A percentile compares a stretch with the other conserved stretches of the same genome.
These are phyloP conservation scores for Pollenia amentaria DNA, from an alignment of 2,888 invertebrate genomes.

Conservation along the genomic window DNA sequence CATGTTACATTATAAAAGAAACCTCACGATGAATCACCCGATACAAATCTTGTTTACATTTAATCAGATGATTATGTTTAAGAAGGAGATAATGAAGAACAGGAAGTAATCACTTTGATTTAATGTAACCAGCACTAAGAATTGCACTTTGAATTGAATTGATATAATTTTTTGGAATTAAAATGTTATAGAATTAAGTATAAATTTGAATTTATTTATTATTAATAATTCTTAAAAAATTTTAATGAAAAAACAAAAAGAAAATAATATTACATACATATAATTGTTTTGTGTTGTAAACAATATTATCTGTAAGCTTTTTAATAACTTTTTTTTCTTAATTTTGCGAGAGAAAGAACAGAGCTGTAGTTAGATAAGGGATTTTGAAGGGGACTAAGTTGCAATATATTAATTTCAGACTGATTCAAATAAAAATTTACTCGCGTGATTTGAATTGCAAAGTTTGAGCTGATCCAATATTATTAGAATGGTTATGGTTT, in stretches of 20 bases:
- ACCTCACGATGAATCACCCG: too few species aligned
- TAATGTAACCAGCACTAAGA: background rate
- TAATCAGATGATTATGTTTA: background rate
- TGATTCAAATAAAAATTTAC: too few species aligned
- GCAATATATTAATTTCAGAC: too few species aligned
- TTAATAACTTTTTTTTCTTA: conserved; percentile 12
- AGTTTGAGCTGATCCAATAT: too few species aligned
- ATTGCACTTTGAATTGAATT: background rate
- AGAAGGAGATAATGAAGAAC: conserved; percentile 1
- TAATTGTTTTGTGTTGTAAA: background rate
- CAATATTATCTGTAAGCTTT: conserved; percentile 39
- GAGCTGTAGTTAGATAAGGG: background rate
- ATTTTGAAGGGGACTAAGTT: too few species aligned
- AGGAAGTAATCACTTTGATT: conserved; percentile 50
- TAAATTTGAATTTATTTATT: background rate
- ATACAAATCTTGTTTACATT: background rate
- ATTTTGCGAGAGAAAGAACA: conserved; percentile 5
- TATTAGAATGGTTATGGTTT: too few species aligned
- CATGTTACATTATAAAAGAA: too few species aligned
- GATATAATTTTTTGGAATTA: background rate
- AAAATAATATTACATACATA: background rate
- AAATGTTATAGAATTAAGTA: background rate
- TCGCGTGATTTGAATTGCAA: too few species aligned
- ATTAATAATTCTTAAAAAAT: background rate
- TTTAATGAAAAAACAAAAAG: background rate